Evolutionary conservation across 2,797 vertebrate species (phyloP).

Genomic region (Micromesistius poutassou): DNA sequence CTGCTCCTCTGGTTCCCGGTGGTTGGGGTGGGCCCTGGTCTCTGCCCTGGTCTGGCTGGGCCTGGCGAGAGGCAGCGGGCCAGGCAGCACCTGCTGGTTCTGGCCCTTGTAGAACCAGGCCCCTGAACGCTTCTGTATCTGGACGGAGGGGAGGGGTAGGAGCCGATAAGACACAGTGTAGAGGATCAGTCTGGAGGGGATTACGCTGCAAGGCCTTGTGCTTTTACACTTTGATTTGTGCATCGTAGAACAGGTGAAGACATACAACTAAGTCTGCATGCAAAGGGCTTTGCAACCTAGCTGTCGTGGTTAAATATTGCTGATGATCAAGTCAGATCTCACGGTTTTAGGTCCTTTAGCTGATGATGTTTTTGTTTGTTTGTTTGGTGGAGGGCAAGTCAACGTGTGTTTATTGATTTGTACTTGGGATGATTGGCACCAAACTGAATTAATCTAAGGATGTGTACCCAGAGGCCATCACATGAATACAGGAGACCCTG

Average conservation of each 20-base stretch:
- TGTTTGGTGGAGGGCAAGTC: not conserved
- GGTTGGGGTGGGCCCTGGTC: slow-evolving; percentile 22
- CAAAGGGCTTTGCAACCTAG: not conserved
- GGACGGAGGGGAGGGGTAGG: slow-evolving; percentile 8
- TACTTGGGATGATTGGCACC: not conserved
- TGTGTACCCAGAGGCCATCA: not conserved
- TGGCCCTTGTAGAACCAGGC: slow-evolving; percentile 96
- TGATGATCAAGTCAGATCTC: not conserved
- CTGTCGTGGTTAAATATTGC: not conserved
- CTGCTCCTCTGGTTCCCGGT: not conserved
- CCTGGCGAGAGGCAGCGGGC: slow-evolving; percentile 79
- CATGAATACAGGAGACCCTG: not conserved
- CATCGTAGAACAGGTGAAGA: not conserved
- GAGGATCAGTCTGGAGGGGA: not conserved
- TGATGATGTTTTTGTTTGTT: not conserved
- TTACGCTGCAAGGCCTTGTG: too few species aligned
- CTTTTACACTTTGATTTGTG: not conserved
- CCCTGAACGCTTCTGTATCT: slow-evolving; percentile 93
- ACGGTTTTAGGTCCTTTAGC: not conserved
- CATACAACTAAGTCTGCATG: not conserved
- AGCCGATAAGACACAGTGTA: not conserved
- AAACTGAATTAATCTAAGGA: not conserved
- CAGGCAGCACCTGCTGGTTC: slow-evolving; percentile 81
- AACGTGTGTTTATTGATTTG: not conserved
- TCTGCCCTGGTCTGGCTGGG: slow-evolving; percentile 48